Conservation (phyloP, 2,797 vertebrate genomes). For the Peromyscus melanophrys region DNA sequence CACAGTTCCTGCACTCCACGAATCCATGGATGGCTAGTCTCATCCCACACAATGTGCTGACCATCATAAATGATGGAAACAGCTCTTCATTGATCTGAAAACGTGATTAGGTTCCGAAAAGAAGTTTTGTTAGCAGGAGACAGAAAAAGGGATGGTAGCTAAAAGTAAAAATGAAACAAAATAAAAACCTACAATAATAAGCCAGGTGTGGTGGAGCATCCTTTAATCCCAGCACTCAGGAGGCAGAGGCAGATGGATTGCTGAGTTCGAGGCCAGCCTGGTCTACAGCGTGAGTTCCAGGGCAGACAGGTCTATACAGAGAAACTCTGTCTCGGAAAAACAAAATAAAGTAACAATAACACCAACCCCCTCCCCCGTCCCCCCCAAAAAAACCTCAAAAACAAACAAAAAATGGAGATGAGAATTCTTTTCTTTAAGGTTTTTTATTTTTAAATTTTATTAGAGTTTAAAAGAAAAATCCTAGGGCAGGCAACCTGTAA, state of each 20-base stretch:
- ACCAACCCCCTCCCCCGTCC: neutral
- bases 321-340: neutral
- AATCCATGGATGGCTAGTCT: constrained; percentile 6
- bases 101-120: constrained; percentile 56
- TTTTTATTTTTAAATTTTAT: neutral
- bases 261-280: neutral
- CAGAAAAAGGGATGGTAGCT: neutral
- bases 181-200: neutral
- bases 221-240: neutral
- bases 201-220: neutral
- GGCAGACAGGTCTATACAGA: neutral
- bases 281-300: neutral
- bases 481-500: neutral
- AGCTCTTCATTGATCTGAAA: constrained; percentile 62
- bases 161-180: constrained; percentile 41
- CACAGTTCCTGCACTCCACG: neutral
- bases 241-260: neutral
- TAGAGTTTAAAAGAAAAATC: neutral
- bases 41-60: constrained; percentile 4
- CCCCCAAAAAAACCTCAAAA: neutral
- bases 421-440: neutral
- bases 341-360: neutral
- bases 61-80: constrained; percentile 29
- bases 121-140: constrained; percentile 50
- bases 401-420: neutral